Evolutionary conservation across 1,140 invertebrate genomes (phyloP), one percentile per base, ranked within the genome.

Genomic region (Mizuhopecten yessoensis): DNA sequence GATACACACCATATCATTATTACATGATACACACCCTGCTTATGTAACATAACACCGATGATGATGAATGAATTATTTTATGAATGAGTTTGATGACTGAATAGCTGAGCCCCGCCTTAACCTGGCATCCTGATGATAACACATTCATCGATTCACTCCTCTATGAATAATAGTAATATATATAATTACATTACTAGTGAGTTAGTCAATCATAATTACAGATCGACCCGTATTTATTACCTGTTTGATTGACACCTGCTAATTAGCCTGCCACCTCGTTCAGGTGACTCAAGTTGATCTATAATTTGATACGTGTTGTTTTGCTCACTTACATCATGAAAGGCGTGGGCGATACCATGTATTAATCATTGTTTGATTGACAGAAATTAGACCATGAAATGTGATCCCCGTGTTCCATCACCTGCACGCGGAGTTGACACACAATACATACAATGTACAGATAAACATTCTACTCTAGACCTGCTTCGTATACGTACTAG

Each of bases 81-180:
- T 75, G 57, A 75, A 75, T 75, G 57, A 75, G 57, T 75, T 75
- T n/a, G 23, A 75, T 75, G 57, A 75, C 57, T 75, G 57, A 75
- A 75, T 75, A 29, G 1, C 23, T 75, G 9, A 29, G 57, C n/a
- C 23, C 57, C 57, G 57, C 57, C 57, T 75, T 75, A 5, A 75
- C 9, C 1, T 75, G 23, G n/a, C 57, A 75, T 75, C 5, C 1
- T 29, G 23, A n/a, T 75, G 57, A 75, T 13, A 75, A 75, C 23
- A 29, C 2, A 0, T n/a, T n/a, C n/a, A n/a, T 75, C 23, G 57
- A 75, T 75, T 29, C 23, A 75, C 17, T 49, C 45, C 11, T 9
- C 45, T 75, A 29, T 75, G 23, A 75, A 5, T 75, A 75, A 75
- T 29, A 75, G 57, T 13, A n/a, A n/a, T 75, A 75, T 75, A 23